Evolutionary conservation across 2,888 invertebrate genomes (phyloP), one percentile per base, ranked within the genome.

Genomic region (Aleiodes testaceus): DNA sequence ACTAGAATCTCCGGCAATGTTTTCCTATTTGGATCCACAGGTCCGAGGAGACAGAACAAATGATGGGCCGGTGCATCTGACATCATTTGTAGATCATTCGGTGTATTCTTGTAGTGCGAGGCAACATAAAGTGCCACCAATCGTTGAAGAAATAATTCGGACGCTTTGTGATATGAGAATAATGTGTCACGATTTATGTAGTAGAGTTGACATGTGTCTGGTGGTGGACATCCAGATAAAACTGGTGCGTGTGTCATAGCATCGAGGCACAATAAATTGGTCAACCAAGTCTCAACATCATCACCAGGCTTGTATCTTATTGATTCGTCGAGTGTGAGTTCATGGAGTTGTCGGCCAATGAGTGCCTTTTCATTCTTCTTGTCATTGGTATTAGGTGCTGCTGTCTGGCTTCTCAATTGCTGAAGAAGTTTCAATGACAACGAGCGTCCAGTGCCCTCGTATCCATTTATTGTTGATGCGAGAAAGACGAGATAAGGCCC

Each of bases 21-120:
- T 69, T 92, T 92, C 73, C 91, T 89, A 79, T 92, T 91, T 0
- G 93, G 90, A 80, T 93, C 91, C 1, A 96, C 92, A 0, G 99
- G 98, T 0, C 95, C 95, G 74, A 99, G 89, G 47, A 99, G 89
- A 78, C 97, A 98, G 89, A 99, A 99, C 69, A 99, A 88, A 86
- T 98, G 96, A 89, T 99, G 99, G 0, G 98, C 98, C 0, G 99
- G 99, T 14, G 99, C 99, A 88, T 99, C 99, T 12, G 98, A 97
- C 89, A 99, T 91, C 91, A 99, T 93, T 89, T 99, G 99, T 50
- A 99, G 90, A 89, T 99, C 99, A 88, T 99, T 98, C 0, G 99
- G 99, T 18, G 77, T 81, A 82, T 92, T 95, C 91, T 99, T 99
- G 87, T 99, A 99, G 89, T 99, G 99, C 5, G 99, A 98, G 0